Base-by-base conservation (phyloP, 1,140 invertebrate genomes). In the Lethrus apterus region DNA sequence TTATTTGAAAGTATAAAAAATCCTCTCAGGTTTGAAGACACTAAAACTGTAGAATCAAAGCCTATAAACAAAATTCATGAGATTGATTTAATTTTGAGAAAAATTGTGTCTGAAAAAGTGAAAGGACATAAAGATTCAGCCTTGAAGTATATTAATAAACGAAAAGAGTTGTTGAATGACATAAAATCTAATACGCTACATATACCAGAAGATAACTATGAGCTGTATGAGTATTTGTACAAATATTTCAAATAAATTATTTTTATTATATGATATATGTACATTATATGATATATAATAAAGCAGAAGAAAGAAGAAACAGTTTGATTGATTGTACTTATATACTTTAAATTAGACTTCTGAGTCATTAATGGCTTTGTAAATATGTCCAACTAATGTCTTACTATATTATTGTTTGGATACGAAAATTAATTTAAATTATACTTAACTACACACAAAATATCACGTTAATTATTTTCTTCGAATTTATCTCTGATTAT, bases 41-140 rank as follows among this genome's bases (percentile, higher is more conserved):
- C 11, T 31, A 21, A 41, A 21, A 13, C 21, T 7, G 14, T 5
- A 14, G 10, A 29, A 23, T 42, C 17, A 11, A 29, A 31, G 19
- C 21, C 26, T 17, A 14, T 19, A 14, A 41, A 24, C 21, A 47
- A 41, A 21, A 15, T 41, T 13, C 46, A 47, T n/a, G 24, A 10
- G 7, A 21, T 47, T 23, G 46, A 47, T 41, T 41, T 47, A 47
- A n/a, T 47, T 20, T 32, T 47, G 19, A 30, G 46, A 24, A 47
- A 47, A 42, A 36, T 47, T 31, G 36, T 33, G 14, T 21, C 20
- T 47, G 18, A 21, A 18, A 40, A 41, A 41, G 41, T 41, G 31
- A 36, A 36, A 35, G n/a, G 26, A 15, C 20, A 47, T 23, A 31
- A 40, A 24, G 34, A 30, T 21, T 11, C 40, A 20, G 35, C n/a